Base-by-base conservation (phyloP, 2,797 vertebrate genomes). In the Anas bahamensis region DNA sequence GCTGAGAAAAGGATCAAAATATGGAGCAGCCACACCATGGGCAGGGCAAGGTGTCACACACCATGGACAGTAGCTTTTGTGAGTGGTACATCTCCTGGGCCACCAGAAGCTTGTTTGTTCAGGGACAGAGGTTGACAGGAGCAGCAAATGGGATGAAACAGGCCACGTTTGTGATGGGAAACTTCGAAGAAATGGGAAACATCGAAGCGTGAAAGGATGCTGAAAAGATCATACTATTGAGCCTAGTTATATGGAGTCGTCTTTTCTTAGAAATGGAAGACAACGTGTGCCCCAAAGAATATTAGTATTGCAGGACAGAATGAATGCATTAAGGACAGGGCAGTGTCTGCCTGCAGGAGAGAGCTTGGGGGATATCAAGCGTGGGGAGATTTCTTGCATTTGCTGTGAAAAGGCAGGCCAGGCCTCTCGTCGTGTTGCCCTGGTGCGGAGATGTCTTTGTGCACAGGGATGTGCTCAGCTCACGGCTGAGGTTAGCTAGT, bases 51-150 rank as follows among this genome's bases (percentile, higher is more conserved):
- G 21, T 0, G 5, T 50, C 44, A 2, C 60, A 6, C 1, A 1
- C 35, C 1, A 1, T 15, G 57, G 79, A 9, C 13, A 4, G 22
- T 19, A 2, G 7, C 17, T 16, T 29, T 26, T 8, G 37, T 19
- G 17, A 8, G 63, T 6, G 39, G 1, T 6, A 3, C 10, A 11
- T 53, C 44, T 55, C 9, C 21, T 29, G 64, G 35, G 68, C 57
- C 61, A 63, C 19, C 75, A 57, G 60, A 39, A 56, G 21, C 17
- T 35, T 0, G 28, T 17, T 39, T 0, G 0, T 9, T 71, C 26
- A 4, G 55, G 44, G 78, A 3, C 0, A 7, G 63, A 57, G 44
- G 28, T 26, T 84, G 28, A 5, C 33, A 0, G 31, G 78, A 56
- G 90, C 70, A 44, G 60, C 26, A 5, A 18, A 21, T 17, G 48